Evolutionary conservation across 2,888 invertebrate genomes (phyloP), one percentile per base, ranked within the genome.

Genomic region (Hybos culiciformis): DNA sequence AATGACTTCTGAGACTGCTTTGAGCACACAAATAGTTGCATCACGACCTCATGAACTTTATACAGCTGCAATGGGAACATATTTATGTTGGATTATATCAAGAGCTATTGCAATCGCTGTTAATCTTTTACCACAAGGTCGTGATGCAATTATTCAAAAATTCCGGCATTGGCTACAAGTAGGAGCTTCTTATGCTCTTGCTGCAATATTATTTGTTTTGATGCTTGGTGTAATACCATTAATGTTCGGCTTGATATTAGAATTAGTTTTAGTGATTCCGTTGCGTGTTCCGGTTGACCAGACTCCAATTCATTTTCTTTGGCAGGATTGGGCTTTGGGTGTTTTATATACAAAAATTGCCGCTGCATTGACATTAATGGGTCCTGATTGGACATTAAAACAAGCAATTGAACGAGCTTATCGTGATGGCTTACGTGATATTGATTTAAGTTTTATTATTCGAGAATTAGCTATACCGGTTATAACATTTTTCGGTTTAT

Each of bases 321-420:
- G 86, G 86, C 87, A 96, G 54, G 94, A 97, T 68, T 98, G 97
- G 97, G 96, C 96, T 0, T 70, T 98, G 20, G 96, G 97, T 19
- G 92, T 98, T 11, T 71, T 98, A 1, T 96, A 97, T 63, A 93
- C 94, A 2, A 98, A 98, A 71, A 96, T 97, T 44, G 85, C 93
- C 14, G 91, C 93, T 58, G 97, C 94, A 1, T 72, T 94, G 19
- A 91, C 91, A 0, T 84, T 97, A 80, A 96, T 97, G 93, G 94
- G 94, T 0, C 94, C 96, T 7, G 96, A 96, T 69, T 93, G 94
- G 85, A 80, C 83, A 62, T 70, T 98, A 56, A 81, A 92, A 42
- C 73, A 86, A 4, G 88, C 91, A 1, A 83, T 97, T 38, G 97
- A 98, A 61, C 78, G 86, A 55, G 85, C 92, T 0, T 96, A 94